Evolutionary conservation across 2,888 invertebrate species (phyloP).

Genomic region (Lymantria monacha): DNA sequence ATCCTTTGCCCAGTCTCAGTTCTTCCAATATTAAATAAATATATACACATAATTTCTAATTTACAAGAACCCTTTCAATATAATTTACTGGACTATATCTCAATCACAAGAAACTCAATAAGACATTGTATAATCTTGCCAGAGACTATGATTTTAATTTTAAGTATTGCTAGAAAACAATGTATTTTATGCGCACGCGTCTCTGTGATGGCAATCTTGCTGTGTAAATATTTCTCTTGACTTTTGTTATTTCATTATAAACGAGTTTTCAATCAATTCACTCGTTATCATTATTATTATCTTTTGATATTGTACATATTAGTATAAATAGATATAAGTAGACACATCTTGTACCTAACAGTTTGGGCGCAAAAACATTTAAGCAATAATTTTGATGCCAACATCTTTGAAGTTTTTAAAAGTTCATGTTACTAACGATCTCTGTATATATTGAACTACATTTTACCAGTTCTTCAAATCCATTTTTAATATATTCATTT

Average conservation of each 20-base stretch:
- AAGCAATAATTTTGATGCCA: constrained; percentile 80
- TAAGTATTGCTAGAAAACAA: constrained; percentile 24
- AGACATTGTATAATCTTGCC: constrained; percentile 55
- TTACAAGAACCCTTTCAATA: neutral
- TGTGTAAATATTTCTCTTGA: constrained; percentile 75
- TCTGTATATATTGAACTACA: constrained; percentile 70
- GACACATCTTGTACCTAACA: constrained; percentile 75
- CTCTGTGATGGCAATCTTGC: constrained; percentile 77
- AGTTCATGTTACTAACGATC: constrained; percentile 58
- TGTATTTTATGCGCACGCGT: constrained; percentile 60
- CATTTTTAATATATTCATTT: constrained; percentile 57
- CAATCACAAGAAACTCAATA: neutral
- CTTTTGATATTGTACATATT: constrained; percentile 70
- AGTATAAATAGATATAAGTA: constrained; percentile 73
- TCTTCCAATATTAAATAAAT: neutral
- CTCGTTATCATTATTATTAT: constrained; percentile 59
- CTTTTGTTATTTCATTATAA: constrained; percentile 74
- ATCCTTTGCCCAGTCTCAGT: neutral
- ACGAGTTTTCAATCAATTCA: constrained; percentile 58
- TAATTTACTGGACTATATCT: constrained; percentile 4
- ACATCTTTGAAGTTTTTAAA: constrained; percentile 64
- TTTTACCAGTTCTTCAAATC: constrained; percentile 61
- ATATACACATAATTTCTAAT: neutral
- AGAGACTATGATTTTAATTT: constrained; percentile 46
- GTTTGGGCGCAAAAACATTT: constrained; percentile 64